A percentile compares a stretch with the other conserved stretches of the same genome.
Evolutionary conservation across 2,888 invertebrate species (phyloP).

Genomic region (Xylota sylvarum): DNA sequence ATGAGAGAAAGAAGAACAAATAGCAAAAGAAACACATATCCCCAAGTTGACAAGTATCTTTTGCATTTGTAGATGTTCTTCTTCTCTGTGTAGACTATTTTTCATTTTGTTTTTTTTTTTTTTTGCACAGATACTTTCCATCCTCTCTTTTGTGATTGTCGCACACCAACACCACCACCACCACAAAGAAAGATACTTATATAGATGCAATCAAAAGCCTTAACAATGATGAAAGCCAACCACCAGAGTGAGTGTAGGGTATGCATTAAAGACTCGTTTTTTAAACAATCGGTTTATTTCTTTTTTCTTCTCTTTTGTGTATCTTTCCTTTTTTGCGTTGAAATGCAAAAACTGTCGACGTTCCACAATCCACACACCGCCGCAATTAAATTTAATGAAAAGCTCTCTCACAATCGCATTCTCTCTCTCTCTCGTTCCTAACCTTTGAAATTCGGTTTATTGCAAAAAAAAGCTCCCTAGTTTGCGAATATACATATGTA

Average conservation of each 20-base stretch:
- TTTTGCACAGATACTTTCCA: conserved; percentile 12
- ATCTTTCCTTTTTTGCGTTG: conserved; percentile 25
- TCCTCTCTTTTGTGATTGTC: not conserved
- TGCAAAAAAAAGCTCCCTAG: conserved; percentile 46
- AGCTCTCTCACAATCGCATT: too few relatives aligned
- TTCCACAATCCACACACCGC: conserved; percentile 81
- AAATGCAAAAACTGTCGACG: conserved; percentile 80
- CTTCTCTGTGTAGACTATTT: conserved; percentile 4
- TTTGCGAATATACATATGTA: not conserved
- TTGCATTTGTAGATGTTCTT: conserved; percentile 15
- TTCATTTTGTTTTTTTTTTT: not conserved
- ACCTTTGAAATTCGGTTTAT: conserved; percentile 17
- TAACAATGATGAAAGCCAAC: conserved; percentile 19
- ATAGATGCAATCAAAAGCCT: conserved; percentile 22
- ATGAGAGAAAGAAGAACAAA: conserved; percentile 12
- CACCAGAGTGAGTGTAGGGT: not conserved
- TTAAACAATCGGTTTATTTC: not conserved
- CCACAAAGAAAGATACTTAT: not conserved
- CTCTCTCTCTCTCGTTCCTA: not conserved
- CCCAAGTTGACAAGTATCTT: conserved; percentile 34
- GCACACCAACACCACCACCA: not conserved
- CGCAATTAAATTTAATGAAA: too few relatives aligned
- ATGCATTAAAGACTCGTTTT: conserved; percentile 27
- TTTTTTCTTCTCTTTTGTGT: conserved; percentile 27
- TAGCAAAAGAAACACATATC: conserved; percentile 1